Percentiles rank a stretch among this genome's conserved stretches.
phyloP scores from a whole-genome alignment of 2,888 invertebrate genomes.

The Icerya purchasi region DNA sequence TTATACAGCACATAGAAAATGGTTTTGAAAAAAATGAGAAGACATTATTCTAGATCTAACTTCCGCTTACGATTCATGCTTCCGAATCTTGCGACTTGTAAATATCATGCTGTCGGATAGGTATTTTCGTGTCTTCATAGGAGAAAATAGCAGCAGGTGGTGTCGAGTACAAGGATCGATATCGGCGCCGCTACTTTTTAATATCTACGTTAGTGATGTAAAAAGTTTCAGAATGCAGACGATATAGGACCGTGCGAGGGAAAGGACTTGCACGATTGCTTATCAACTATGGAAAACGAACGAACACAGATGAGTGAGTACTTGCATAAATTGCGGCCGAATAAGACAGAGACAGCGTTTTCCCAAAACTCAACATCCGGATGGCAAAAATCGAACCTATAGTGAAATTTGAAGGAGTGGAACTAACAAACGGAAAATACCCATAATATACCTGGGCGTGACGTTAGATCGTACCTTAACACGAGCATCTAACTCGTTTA shows the following conservation, averaged over 20 bases:
- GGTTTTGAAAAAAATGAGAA: no score
- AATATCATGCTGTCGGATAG: not conserved
- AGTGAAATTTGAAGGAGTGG: not conserved
- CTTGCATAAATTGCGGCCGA: not conserved
- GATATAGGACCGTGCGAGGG: no score
- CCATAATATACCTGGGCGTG: not conserved
- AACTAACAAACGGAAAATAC: not conserved
- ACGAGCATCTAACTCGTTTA: not conserved
- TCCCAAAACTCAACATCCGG: not conserved
- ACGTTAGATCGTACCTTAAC: not conserved
- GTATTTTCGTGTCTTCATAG: not conserved
- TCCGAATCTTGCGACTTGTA: not conserved
- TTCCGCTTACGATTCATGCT: not conserved
- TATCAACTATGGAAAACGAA: not conserved
- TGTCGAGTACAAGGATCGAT: not conserved
- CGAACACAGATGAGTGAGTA: not conserved
- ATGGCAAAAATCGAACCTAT: not conserved
- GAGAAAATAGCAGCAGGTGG: not conserved
- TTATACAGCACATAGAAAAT: no score
- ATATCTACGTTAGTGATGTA: no score
- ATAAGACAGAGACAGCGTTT: not conserved
- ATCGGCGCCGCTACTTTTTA: not conserved
- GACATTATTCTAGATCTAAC: no score
- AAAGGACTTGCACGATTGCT: not conserved
- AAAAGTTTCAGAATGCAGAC: no score